Evolutionary conservation across 2,888 invertebrate species (phyloP).

Genomic region (Aphidoletes aphidimyza): DNA sequence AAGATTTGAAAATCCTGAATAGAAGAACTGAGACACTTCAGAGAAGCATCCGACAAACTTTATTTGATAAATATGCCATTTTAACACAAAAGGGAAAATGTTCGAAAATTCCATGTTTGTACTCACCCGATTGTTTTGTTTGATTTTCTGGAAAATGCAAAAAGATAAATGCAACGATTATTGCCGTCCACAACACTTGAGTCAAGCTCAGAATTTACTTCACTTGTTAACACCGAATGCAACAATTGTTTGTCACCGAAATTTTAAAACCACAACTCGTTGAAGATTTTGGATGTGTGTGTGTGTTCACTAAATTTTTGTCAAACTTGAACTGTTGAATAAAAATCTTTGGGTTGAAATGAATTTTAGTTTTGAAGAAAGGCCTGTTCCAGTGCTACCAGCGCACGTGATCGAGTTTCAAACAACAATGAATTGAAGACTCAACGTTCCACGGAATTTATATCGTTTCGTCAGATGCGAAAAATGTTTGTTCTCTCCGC

Average conservation of each 20-base stretch:
- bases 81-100: no score
- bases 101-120: no score
- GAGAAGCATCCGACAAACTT: no score
- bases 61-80: no score
- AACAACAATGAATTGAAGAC: slow-evolving; percentile 47
- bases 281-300: slow-evolving; percentile 14
- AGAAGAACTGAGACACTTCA: no score
- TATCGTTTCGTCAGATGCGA: background rate
- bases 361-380: background rate
- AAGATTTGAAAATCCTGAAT: background rate
- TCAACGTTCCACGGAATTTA: slow-evolving; percentile 2
- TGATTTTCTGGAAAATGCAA: no score
- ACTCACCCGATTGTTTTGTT: no score
- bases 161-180: no score
- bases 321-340: background rate
- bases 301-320: background rate
- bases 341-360: background rate
- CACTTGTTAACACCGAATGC: no score
- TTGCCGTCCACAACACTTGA: background rate
- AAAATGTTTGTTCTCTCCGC: background rate
- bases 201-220: no score
- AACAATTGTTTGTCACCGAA: background rate
- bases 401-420: slow-evolving; percentile 50
- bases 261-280: background rate
- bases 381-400: slow-evolving; percentile 29